Evolutionary conservation across 2,113 vertebrate species (phyloP).

Genomic region (Lagopus leucura): DNA sequence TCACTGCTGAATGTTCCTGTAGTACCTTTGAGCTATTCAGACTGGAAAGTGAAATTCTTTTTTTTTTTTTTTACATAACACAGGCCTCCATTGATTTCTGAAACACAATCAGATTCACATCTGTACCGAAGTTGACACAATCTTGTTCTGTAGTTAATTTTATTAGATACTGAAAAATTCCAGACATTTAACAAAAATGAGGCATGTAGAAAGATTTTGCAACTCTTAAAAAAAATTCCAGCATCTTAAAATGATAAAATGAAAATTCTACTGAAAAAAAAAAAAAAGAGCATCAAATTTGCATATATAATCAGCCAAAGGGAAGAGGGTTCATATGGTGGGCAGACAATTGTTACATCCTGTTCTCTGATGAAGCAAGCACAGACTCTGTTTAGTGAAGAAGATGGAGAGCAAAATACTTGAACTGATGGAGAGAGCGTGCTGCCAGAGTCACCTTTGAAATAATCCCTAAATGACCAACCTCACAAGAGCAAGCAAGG

Average conservation of each 20-base stretch:
- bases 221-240: background rate
- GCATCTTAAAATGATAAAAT: background rate
- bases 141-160: background rate
- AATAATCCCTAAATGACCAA: background rate
- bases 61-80: background rate
- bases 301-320: background rate
- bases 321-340: background rate
- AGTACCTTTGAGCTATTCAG: background rate
- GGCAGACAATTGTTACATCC: background rate
- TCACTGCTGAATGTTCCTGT: background rate
- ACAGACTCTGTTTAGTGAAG: background rate
- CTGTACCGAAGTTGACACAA: background rate
- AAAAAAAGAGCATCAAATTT: background rate
- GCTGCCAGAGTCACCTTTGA: background rate
- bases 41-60: background rate
- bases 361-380: background rate
- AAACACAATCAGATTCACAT: background rate
- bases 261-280: background rate
- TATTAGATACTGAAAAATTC: background rate
- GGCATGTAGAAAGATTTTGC: background rate
- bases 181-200: background rate
- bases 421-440: background rate
- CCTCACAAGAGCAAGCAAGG: background rate
- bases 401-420: background rate
- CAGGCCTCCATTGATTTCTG: background rate